Evolutionary conservation across 2,888 invertebrate species (phyloP), one percentile per base, ranked within the genome.

Genomic region (Diplolepis rosae): DNA sequence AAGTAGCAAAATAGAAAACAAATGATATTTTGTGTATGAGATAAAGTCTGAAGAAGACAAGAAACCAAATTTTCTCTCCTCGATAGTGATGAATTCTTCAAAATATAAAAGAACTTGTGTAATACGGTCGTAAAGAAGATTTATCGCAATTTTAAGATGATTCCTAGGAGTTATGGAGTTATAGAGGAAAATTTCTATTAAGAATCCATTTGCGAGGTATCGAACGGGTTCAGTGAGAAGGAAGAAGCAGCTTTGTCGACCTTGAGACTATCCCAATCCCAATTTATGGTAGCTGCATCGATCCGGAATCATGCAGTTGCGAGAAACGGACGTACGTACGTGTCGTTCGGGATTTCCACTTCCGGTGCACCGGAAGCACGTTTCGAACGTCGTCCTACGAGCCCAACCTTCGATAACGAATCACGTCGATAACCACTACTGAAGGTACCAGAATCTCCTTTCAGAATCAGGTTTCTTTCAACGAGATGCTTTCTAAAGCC

Each of bases 391-490:
- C 69, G 61, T 70, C 74, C 73, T 74, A 68, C 61, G 74, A 70
- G 71, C 68, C 70, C 68, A 65, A 71, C 71, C 51, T 73, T 51
- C 74, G 72, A 73, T 71, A 71, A 71, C 72, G 70, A 77, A 71
- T 73, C 71, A 70, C 69, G 72, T 74, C 77, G 73, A 73, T 77
- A 77, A 77, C 73, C 71, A 50, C 70, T 45, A 68, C 66, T n/a
- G 35, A 61, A n/a, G 61, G 39, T 39, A 35, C 35, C 61, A 61
- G 32, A 61, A 35, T 35, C 56, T 61, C 35, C 35, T 61, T 61
- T 61, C 56, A 24, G 35, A 32, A 7, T 22, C 35, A 39, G 56
- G 35, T 61, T 61, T 61, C 56, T 61, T 61, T 24, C n/a, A 61
- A 39, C 24, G 56, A 35, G 35, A 61, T 61, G 32, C 32, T 56